Conservation (phyloP, 2,888 invertebrate genomes). For the Prenolepis imparis region DNA sequence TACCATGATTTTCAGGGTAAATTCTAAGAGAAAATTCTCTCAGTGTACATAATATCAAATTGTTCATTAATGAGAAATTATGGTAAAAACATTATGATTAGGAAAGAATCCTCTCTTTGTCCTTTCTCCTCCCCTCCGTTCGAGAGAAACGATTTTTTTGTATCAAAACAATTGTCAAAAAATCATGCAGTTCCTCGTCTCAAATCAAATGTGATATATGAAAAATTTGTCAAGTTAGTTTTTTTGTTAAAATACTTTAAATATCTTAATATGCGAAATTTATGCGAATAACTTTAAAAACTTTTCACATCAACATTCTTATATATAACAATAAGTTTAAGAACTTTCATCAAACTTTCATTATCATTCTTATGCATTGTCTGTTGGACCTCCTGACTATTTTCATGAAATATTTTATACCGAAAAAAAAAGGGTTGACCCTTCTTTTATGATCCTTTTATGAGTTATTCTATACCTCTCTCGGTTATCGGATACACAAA, state of each 20-base stretch:
- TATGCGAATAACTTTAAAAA: neutral
- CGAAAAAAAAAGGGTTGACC: slow-evolving; percentile 70
- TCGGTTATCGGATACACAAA: slow-evolving; percentile 73
- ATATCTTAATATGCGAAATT: neutral
- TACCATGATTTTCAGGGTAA: too few relatives aligned
- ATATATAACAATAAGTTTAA: neutral
- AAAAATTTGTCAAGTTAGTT: neutral
- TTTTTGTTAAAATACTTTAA: neutral
- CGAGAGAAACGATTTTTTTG: neutral
- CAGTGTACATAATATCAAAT: neutral
- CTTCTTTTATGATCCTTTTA: slow-evolving; percentile 57
- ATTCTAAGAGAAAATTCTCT: too few relatives aligned
- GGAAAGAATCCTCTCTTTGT: too few relatives aligned
- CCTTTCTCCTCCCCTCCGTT: too few relatives aligned
- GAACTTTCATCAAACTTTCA: neutral
- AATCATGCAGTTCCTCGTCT: neutral
- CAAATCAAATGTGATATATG: neutral
- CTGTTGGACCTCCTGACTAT: slow-evolving; percentile 18
- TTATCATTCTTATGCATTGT: neutral
- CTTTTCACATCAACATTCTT: neutral
- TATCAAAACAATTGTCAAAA: neutral
- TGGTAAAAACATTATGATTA: neutral
- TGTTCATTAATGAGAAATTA: neutral
- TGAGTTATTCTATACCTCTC: slow-evolving; percentile 71
- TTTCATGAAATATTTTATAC: slow-evolving; percentile 68